Base-by-base conservation (phyloP, 2,888 invertebrate genomes). In the Morpho achilles region DNA sequence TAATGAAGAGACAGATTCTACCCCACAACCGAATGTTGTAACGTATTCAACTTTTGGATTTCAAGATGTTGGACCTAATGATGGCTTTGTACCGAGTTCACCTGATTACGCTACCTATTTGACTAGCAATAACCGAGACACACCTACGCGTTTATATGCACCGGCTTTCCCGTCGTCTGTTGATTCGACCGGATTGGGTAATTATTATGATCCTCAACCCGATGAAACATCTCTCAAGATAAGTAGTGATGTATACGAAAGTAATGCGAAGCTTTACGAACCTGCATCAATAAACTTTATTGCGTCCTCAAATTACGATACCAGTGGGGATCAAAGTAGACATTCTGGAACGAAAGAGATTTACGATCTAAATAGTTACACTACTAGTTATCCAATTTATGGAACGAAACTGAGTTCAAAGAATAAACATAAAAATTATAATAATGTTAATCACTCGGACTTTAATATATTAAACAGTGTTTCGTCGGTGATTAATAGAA, bases 21-120 rank as follows among this genome's bases (percentile, higher is more conserved):
- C 79, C 9, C 80, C 84, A 5, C 83, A 87, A 61, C 87, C 89
- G 8, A 87, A 77, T 67, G 87, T 90, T 7, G 81, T 89, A 8
- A 83, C 89, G 2, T 89, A 89, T 67, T 88, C 90, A 2, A 86
- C 84, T 47, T 90, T 87, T 55, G 90, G 89, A 53, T 87, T 88
- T 65, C 87, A 88, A 50, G 88, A 89, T 70, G 87, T 88, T 45
- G 82, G 83, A 60, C 72, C 79, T 39, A 83, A 84, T 66, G 82
- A 87, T 64, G 88, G 87, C 3, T 88, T 87, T 58, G 75, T 88
- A 7, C 89, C 87, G 3, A 88, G 80, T 58, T 87, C 88, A 1
- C 85, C 87, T 41, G 89, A 89, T 62, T 87, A 83, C 63, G 73
- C 82, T 1, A 83, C 72, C 55, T 82, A 79, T 51, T 65, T 83